Evolutionary conservation across 2,888 invertebrate species (phyloP), one percentile per base, ranked within the genome.

Genomic region (Euzophera pinguis): DNA sequence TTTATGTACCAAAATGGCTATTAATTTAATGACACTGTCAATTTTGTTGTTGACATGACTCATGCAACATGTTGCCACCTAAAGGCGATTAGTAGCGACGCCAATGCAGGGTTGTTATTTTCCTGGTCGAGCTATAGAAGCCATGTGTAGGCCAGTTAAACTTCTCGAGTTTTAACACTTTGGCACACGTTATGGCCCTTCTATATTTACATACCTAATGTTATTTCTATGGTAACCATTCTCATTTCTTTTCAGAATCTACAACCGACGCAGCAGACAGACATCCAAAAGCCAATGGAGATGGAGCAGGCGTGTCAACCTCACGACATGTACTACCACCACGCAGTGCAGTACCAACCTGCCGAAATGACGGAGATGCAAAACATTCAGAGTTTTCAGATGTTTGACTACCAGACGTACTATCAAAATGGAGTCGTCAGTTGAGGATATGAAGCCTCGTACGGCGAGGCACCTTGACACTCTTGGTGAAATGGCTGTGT

Each of bases 271-370:
- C 62, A 65, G 10, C 76, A 68, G 3, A 71, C 67, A 53, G 69
- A 71, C 1, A 52, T 59, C 8, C 62, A 64, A 1, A 71, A 69
- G 7, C 67, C 58, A 8, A 32, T 62, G 0, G 80, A 78, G 50
- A 55, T 59, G 42, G 73, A 69, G 16, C 56, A 57, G 1, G 57
- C 55, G 13, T 34, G 34, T 9, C 62, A 56, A 4, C 55, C 58
- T 0, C 72, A 69, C 34, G 73, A 78, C 0, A 38, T 69, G 9
- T 59, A 63, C 10, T 83, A 83, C 49, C 86, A 86, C 56, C 86
- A 84, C 12, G 81, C 67, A 37, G 22, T 58, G 10, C 49, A 59
- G 0, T 64, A 61, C 52, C 58, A 61, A 9, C 53, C 60, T 50
- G 47, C 53, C 12, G 57, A 63, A 8, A 39, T 39, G 14, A 39